A percentile compares a stretch with the other conserved stretches of the same genome.
Conservation (phyloP, 2,888 invertebrate genomes). For the Vesta saturnalis region DNA sequence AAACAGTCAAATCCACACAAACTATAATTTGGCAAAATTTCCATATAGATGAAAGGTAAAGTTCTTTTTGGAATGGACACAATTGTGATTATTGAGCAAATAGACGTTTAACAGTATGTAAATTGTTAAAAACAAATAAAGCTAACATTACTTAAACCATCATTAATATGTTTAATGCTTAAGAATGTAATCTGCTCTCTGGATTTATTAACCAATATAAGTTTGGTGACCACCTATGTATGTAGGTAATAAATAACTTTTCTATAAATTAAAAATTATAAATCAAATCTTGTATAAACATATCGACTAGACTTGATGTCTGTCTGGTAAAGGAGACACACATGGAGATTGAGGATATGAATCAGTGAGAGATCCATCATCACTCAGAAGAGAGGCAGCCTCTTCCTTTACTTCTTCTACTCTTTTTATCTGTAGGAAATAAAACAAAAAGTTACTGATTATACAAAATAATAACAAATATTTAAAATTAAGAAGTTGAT, state of each 20-base stretch:
- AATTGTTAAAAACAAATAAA: too few relatives aligned
- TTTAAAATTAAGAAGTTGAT: too few relatives aligned
- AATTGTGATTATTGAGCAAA: not conserved
- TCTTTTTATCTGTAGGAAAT: conserved; percentile 66
- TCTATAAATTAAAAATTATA: not conserved
- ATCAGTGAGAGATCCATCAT: conserved; percentile 55
- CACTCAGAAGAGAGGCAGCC: conserved; percentile 74
- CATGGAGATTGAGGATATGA: conserved; percentile 42
- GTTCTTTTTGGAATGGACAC: too few relatives aligned
- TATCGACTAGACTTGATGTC: conserved; percentile 21
- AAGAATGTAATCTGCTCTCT: not conserved
- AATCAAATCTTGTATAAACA: conserved; percentile 7
- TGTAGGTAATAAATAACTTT: not conserved
- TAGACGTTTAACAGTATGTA: too few relatives aligned
- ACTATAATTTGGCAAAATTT: too few relatives aligned
- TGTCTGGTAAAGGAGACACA: conserved; percentile 40
- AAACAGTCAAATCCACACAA: too few relatives aligned
- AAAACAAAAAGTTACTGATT: conserved; percentile 4
- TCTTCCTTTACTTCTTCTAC: conserved; percentile 70
- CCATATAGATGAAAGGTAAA: too few relatives aligned
- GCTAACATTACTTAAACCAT: too few relatives aligned
- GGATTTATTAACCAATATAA: not conserved
- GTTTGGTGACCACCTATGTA: not conserved
- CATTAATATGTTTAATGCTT: not conserved
- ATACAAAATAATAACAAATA: not conserved